These are phyloP conservation scores for Lophotis ruficrista DNA, from an alignment of 2,113 vertebrate genomes.

Conservation along the genomic window DNA sequence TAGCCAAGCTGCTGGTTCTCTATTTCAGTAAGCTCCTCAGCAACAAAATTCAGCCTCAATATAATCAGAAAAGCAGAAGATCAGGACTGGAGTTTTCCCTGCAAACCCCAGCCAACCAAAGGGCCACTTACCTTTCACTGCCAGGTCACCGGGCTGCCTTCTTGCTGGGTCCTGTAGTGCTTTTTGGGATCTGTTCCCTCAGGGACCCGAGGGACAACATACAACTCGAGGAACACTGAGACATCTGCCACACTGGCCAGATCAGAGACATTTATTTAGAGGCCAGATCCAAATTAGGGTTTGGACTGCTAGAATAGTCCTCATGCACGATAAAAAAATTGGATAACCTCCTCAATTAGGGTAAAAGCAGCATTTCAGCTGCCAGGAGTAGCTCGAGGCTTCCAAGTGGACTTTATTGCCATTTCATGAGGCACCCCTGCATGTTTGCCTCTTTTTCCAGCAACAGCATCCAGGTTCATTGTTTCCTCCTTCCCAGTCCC, in stretches of 20 bases:
- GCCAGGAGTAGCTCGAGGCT: not conserved
- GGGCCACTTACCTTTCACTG: not conserved
- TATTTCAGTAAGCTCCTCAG: not conserved
- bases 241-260: not conserved
- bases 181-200: not conserved
- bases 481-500: not conserved
- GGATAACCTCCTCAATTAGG: not conserved
- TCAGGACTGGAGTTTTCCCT: not conserved
- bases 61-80: not conserved
- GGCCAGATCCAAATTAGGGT: not conserved
- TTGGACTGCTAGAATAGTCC: not conserved
- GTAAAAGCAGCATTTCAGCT: not conserved
- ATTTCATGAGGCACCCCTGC: not conserved
- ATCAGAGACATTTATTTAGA: not conserved
- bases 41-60: not conserved
- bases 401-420: not conserved
- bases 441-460: not conserved
- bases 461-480: not conserved
- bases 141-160: not conserved
- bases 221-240: not conserved
- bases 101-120: not conserved
- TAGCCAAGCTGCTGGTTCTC: not conserved
- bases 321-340: not conserved
- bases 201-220: not conserved
- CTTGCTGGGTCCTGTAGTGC: too few species aligned